phyloP scores from a whole-genome alignment of 2,888 invertebrate genomes.

The Drosophila infuscata region DNA sequence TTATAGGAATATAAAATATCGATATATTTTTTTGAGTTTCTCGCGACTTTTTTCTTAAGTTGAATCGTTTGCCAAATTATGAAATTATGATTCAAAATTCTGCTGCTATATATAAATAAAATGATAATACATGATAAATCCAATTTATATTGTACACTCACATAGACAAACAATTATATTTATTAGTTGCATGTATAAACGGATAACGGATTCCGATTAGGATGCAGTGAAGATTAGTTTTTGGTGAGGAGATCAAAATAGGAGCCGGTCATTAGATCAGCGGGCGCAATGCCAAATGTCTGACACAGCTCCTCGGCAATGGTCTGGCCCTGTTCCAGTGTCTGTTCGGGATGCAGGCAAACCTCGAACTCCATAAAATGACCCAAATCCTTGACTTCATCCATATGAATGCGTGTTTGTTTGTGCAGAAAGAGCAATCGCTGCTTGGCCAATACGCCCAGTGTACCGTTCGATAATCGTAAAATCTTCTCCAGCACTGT shows the following conservation, averaged over 20 bases:
- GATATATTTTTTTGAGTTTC: slow-evolving; percentile 7
- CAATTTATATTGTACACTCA: background rate
- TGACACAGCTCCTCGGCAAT: slow-evolving; percentile 87
- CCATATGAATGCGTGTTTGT: slow-evolving; percentile 94
- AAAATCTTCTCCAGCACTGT: slow-evolving; percentile 86
- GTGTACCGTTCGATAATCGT: slow-evolving; percentile 87
- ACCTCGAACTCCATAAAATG: slow-evolving; percentile 90
- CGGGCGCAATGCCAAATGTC: slow-evolving; percentile 85
- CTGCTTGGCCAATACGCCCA: slow-evolving; percentile 91
- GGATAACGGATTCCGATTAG: background rate
- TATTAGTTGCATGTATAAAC: background rate
- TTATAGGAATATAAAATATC: slow-evolving; percentile 19
- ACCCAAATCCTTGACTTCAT: slow-evolving; percentile 90
- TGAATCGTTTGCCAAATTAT: slow-evolving; percentile 29
- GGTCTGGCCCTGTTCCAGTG: slow-evolving; percentile 86
- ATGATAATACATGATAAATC: background rate
- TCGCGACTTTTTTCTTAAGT: slow-evolving; percentile 2
- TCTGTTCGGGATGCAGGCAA: slow-evolving; percentile 86
- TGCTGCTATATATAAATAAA: slow-evolving; percentile 4
- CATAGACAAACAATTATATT: too few species aligned
- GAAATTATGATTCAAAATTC: slow-evolving; percentile 29
- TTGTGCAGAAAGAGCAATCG: slow-evolving; percentile 91
- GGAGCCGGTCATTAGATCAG: slow-evolving; percentile 86
- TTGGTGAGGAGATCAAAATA: slow-evolving; percentile 86
- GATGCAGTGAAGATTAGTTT: background rate